These are phyloP conservation scores for Neotoxoptera formosana DNA, from an alignment of 1,140 invertebrate genomes.

Conservation along the genomic window DNA sequence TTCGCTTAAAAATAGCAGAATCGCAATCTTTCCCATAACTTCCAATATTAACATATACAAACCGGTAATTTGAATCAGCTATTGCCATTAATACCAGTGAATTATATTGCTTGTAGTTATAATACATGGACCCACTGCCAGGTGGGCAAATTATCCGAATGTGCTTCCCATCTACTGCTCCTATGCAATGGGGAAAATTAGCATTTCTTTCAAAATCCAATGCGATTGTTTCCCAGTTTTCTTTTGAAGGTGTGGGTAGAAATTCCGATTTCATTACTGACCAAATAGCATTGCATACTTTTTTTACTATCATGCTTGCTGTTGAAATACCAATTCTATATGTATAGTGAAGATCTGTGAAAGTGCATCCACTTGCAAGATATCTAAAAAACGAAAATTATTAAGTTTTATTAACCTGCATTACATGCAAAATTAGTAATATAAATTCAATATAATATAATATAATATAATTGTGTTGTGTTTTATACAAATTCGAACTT, in stretches of 20 bases:
- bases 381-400: slow-evolving; percentile 59
- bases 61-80: no score
- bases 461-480: no score
- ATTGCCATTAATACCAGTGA: no score
- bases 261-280: slow-evolving; percentile 56
- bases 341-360: slow-evolving; percentile 59
- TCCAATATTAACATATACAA: no score
- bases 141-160: slow-evolving; percentile 12
- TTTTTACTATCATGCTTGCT: slow-evolving; percentile 58
- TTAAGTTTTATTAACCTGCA: slow-evolving; percentile 41
- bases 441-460: no score
- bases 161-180: slow-evolving; percentile 58
- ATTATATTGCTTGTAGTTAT: no score
- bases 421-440: no score
- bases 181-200: slow-evolving; percentile 37
- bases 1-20: no score
- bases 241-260: slow-evolving; percentile 58
- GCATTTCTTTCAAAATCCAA: slow-evolving; percentile 24
- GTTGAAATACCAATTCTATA: slow-evolving; percentile 37
- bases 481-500: no score
- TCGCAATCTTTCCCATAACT: no score
- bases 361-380: slow-evolving; percentile 60
- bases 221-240: slow-evolving; percentile 54
- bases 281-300: slow-evolving; percentile 60
- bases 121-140: no score